Conservation (phyloP, 2,888 invertebrate genomes). For the Apocheima hispidaria region DNA sequence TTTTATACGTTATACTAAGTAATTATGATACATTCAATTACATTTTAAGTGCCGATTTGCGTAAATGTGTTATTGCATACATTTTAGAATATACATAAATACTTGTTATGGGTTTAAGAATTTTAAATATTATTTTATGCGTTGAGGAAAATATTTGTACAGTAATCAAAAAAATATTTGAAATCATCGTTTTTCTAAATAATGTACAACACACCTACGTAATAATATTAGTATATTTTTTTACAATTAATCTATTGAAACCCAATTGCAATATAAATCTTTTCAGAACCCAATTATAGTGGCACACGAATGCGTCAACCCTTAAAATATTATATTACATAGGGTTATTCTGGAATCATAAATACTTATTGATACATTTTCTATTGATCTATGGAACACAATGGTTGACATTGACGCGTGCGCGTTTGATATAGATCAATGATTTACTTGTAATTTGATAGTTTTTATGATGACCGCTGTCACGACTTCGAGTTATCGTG, state of each 20-base stretch:
- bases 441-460: slow-evolving; percentile 65
- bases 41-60: background rate
- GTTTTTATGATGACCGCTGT: slow-evolving; percentile 65
- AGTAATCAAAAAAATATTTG: too few relatives aligned
- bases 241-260: slow-evolving; percentile 1
- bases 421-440: slow-evolving; percentile 66
- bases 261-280: slow-evolving; percentile 58
- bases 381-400: slow-evolving; percentile 57
- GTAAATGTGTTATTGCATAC: too few relatives aligned
- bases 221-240: too few relatives aligned
- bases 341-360: slow-evolving; percentile 65
- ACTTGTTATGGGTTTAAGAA: too few relatives aligned
- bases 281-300: slow-evolving; percentile 41
- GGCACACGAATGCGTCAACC: slow-evolving; percentile 57
- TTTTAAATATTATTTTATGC: too few relatives aligned
- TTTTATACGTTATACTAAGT: too few relatives aligned
- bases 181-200: background rate
- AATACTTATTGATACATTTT: slow-evolving; percentile 61
- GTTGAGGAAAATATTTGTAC: too few relatives aligned
- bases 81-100: too few relatives aligned
- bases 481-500: slow-evolving; percentile 1
- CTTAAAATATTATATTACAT: slow-evolving; percentile 80
- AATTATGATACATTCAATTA: too few relatives aligned
- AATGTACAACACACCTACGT: too few relatives aligned
- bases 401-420: slow-evolving; percentile 71